phyloP scores from a whole-genome alignment of 2,888 invertebrate genomes.

The Plemyria rubiginata region DNA sequence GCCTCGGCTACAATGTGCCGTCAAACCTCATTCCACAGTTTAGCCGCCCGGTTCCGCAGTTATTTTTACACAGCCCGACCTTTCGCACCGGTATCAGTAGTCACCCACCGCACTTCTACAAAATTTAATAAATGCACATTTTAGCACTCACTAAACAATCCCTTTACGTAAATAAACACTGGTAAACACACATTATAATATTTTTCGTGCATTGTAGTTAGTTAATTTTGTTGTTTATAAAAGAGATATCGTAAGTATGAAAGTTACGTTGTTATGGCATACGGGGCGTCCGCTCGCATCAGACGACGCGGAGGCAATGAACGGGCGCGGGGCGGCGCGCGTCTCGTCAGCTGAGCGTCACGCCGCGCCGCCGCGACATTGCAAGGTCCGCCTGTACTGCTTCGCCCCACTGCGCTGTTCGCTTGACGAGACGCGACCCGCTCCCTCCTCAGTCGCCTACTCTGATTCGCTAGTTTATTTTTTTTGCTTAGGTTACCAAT shows the following conservation, averaged over 20 bases:
- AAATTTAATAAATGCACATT: constrained; percentile 64
- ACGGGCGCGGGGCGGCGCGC: constrained; percentile 84
- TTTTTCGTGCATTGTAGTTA: constrained; percentile 29
- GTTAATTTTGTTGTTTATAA: constrained; percentile 25
- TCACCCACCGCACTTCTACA: constrained; percentile 80
- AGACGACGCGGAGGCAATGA: constrained; percentile 88
- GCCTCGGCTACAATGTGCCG: constrained; percentile 83
- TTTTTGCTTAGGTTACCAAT: constrained; percentile 15
- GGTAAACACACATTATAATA: constrained; percentile 46
- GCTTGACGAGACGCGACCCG: constrained; percentile 37
- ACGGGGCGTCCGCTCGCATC: constrained; percentile 73
- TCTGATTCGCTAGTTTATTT: constrained; percentile 28
- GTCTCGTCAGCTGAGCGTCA: constrained; percentile 84
- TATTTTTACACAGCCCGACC: constrained; percentile 85
- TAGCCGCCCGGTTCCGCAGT: constrained; percentile 84
- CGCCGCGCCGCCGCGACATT: constrained; percentile 86
- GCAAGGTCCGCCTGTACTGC: constrained; percentile 84
- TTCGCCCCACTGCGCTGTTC: constrained; percentile 74
- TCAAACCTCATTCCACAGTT: constrained; percentile 84
- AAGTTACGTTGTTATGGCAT: constrained; percentile 55
- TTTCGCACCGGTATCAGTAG: constrained; percentile 77
- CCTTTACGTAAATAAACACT: constrained; percentile 50
- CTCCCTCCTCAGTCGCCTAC: constrained; percentile 31
- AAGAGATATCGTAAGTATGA: constrained; percentile 48
- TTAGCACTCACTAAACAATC: constrained; percentile 71